These are phyloP conservation scores for Spatulosminthurus flaviceps DNA, from an alignment of 2,888 invertebrate genomes.

Conservation along the genomic window DNA sequence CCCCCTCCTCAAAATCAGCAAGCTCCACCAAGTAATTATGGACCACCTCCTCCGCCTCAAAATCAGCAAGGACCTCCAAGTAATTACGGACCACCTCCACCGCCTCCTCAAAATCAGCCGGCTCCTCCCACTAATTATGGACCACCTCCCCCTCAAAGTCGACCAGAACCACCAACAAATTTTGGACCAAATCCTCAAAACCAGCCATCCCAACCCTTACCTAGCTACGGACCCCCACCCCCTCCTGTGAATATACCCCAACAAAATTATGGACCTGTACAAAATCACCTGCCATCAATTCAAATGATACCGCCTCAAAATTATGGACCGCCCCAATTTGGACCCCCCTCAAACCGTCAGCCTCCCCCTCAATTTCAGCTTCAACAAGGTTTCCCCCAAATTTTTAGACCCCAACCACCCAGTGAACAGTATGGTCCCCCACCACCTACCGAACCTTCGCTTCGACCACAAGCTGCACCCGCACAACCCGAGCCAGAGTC, in stretches of 20 bases:
- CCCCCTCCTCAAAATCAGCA: too few relatives aligned
- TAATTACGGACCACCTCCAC: slow-evolving; percentile 28
- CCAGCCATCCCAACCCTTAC: background rate
- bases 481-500: slow-evolving; percentile 46
- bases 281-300: slow-evolving; percentile 9
- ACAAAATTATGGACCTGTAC: background rate
- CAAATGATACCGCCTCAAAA: slow-evolving; percentile 34
- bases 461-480: slow-evolving; percentile 43
- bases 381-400: background rate
- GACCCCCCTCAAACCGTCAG: background rate
- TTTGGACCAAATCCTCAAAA: slow-evolving; percentile 29
- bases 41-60: background rate
- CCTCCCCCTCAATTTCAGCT: background rate
- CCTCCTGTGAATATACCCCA: background rate
- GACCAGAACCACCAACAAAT: too few relatives aligned
- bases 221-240: background rate
- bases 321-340: slow-evolving; percentile 32
- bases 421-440: slow-evolving; percentile 40
- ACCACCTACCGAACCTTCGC: slow-evolving; percentile 43
- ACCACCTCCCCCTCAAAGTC: slow-evolving; percentile 4
- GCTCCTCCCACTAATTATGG: background rate
- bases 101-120: slow-evolving; percentile 9
- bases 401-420: background rate
- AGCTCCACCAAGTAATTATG: background rate
- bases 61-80: background rate